phyloP scores from a whole-genome alignment of 1,140 invertebrate genomes.

The Anastrepha ludens region DNA sequence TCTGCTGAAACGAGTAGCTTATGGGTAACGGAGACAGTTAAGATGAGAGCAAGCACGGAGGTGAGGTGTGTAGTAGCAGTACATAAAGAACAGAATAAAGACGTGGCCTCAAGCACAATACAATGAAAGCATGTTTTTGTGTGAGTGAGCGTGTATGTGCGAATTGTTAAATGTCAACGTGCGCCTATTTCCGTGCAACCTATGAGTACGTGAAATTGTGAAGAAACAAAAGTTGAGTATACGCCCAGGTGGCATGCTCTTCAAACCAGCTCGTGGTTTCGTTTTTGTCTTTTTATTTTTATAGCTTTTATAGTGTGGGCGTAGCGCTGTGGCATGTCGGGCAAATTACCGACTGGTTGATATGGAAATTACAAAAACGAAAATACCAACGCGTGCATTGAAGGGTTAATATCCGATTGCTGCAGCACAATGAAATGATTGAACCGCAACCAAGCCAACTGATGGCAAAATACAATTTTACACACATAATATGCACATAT shows the following conservation, averaged over 20 bases:
- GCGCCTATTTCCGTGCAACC: conserved; percentile 8
- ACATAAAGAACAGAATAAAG: neutral
- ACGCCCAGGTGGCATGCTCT: neutral
- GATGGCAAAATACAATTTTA: neutral
- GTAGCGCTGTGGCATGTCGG: neutral
- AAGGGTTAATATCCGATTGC: conserved; percentile 23
- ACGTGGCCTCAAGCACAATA: neutral
- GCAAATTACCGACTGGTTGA: neutral
- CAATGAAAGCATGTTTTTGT: neutral
- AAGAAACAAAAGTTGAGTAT: neutral
- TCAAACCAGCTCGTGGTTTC: neutral
- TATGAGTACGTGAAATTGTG: neutral
- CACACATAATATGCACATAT: neutral
- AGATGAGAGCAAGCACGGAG: neutral
- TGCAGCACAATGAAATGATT: conserved; percentile 6
- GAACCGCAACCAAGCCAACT: conserved; percentile 29
- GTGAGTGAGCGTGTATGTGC: neutral
- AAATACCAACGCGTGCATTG: neutral
- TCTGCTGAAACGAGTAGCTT: neutral
- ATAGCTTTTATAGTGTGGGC: neutral
- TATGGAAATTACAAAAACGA: neutral
- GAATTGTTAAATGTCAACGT: neutral
- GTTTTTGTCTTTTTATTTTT: neutral
- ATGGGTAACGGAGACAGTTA: neutral
- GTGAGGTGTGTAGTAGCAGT: neutral